These are phyloP conservation scores for Martes martes DNA, from an alignment of 2,113 vertebrate genomes.

Conservation along the genomic window DNA sequence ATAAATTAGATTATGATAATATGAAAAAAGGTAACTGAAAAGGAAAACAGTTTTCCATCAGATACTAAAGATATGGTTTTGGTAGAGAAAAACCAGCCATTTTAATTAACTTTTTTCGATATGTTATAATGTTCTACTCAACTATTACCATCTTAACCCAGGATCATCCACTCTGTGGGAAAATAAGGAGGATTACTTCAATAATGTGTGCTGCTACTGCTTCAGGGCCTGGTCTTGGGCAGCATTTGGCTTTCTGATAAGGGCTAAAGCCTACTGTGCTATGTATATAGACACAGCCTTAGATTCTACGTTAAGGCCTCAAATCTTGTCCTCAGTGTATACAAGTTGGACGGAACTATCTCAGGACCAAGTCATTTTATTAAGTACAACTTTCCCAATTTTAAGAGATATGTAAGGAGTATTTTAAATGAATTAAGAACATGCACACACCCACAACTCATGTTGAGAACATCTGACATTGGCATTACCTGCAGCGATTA, in stretches of 20 bases:
- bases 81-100: constrained; percentile 1
- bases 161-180: neutral
- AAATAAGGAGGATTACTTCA: neutral
- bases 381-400: constrained; percentile 13
- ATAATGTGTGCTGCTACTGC: neutral
- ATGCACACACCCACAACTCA: constrained; percentile 10
- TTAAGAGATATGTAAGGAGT: neutral
- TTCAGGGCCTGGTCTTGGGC: neutral
- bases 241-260: neutral
- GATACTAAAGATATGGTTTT: neutral
- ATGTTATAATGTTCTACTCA: neutral
- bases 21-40: constrained; percentile 11
- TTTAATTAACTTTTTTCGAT: neutral
- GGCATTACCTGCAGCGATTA: neutral
- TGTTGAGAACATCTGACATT: neutral
- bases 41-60: constrained; percentile 32
- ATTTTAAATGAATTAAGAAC: constrained; percentile 34
- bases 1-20: neutral
- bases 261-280: neutral
- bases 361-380: constrained; percentile 17
- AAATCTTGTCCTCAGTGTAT: neutral
- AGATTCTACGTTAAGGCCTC: neutral
- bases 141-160: neutral
- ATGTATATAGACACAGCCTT: neutral
- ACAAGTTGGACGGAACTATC: neutral